Evolutionary conservation across 2,113 vertebrate species (phyloP).

Genomic region (Malurus melanocephalus): DNA sequence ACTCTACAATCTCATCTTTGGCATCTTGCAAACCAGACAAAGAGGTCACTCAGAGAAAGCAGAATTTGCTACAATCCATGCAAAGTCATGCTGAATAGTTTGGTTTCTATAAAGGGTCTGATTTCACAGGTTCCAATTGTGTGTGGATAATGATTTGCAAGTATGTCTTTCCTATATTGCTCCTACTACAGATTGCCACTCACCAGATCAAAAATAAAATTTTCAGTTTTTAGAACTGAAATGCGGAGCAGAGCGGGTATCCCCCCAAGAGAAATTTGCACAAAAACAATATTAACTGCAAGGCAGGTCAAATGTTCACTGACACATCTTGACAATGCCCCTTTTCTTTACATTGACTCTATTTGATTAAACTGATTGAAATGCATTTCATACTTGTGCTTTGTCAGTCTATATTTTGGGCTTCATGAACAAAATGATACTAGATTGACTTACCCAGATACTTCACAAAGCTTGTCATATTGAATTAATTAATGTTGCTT

Average conservation of each 20-base stretch:
- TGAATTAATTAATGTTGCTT: constrained; percentile 57
- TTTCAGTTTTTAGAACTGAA: background rate
- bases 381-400: constrained; percentile 63
- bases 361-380: constrained; percentile 66
- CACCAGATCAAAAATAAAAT: background rate
- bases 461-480: constrained; percentile 58
- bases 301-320: constrained; percentile 64
- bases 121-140: background rate
- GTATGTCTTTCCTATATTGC: background rate
- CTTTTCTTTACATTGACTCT: constrained; percentile 58
- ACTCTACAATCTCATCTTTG: background rate
- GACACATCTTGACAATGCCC: constrained; percentile 64
- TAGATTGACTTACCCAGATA: constrained; percentile 65
- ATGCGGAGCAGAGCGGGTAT: background rate
- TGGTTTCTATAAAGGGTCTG: background rate
- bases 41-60: background rate
- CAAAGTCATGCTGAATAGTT: background rate
- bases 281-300: constrained; percentile 43
- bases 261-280: constrained; percentile 32
- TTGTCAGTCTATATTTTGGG: constrained; percentile 61
- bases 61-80: background rate
- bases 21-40: background rate
- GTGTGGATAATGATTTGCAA: background rate
- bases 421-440: constrained; percentile 55
- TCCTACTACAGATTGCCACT: background rate